phyloP scores from a whole-genome alignment of 2,113 vertebrate species.

The Lycaon pictus region DNA sequence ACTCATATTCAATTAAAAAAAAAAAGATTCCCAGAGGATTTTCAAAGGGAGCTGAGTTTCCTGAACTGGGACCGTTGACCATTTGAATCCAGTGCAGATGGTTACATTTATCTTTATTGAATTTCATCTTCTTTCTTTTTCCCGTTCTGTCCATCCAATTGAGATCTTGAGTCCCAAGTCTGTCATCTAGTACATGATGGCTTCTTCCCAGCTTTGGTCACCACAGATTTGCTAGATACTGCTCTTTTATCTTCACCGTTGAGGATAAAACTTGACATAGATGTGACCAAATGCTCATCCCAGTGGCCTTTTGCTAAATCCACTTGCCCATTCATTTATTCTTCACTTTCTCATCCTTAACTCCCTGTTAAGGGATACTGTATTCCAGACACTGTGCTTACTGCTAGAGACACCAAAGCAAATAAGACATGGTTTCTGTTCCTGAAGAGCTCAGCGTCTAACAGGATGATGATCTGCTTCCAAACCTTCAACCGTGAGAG shows the following conservation, averaged over 20 bases:
- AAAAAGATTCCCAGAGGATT: not conserved
- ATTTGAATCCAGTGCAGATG: not conserved
- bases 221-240: not conserved
- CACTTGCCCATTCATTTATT: constrained; percentile 10
- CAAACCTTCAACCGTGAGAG: not conserved
- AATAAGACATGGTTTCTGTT: not conserved
- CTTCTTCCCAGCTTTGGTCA: not conserved
- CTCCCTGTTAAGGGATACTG: not conserved
- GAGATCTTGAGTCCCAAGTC: not conserved
- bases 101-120: not conserved
- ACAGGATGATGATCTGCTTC: not conserved
- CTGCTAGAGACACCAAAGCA: not conserved
- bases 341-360: not conserved
- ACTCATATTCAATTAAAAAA: not conserved
- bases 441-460: not conserved
- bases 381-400: not conserved
- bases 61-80: not conserved
- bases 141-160: not conserved
- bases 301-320: not conserved
- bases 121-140: constrained; percentile 53
- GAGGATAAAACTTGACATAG: not conserved
- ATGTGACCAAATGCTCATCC: not conserved
- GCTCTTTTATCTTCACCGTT: not conserved
- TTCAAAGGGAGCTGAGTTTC: not conserved
- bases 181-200: not conserved